Conservation (phyloP, 2,113 vertebrate species). For the Onychostruthus taczanowskii region DNA sequence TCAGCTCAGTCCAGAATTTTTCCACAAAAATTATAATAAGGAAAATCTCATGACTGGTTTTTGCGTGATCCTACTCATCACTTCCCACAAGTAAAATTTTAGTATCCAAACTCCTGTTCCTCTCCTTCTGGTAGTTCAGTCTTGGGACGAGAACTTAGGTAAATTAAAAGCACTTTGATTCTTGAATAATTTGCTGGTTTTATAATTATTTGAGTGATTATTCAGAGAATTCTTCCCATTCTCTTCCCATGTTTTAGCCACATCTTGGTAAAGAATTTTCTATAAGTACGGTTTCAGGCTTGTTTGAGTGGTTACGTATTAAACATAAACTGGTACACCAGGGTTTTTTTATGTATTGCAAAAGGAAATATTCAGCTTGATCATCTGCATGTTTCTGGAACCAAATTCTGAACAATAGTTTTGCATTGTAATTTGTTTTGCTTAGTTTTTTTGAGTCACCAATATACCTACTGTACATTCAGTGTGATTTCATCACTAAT, state of each 20-base stretch:
- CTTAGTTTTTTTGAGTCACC: not conserved
- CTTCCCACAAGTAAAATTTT: not conserved
- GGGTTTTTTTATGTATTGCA: not conserved
- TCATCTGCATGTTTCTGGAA: not conserved
- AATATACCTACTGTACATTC: not conserved
- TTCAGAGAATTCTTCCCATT: not conserved
- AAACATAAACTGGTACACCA: not conserved
- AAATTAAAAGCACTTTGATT: not conserved
- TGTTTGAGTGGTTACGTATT: not conserved
- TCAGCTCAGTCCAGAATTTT: not conserved
- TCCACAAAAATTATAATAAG: not conserved
- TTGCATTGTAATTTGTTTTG: not conserved
- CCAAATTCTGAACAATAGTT: not conserved
- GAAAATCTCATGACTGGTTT: not conserved
- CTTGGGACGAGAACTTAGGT: not conserved
- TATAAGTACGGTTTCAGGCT: not conserved
- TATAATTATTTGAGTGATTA: not conserved
- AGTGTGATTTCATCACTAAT: conserved; percentile 2
- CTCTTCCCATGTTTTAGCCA: not conserved
- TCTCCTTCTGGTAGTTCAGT: not conserved
- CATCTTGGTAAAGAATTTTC: not conserved
- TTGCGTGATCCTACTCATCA: not conserved
- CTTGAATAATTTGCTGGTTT: not conserved
- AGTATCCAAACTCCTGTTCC: not conserved
- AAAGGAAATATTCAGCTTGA: not conserved